Base-by-base conservation (phyloP, 2,113 vertebrate species). In the Pelvicachromis taeniatus region DNA sequence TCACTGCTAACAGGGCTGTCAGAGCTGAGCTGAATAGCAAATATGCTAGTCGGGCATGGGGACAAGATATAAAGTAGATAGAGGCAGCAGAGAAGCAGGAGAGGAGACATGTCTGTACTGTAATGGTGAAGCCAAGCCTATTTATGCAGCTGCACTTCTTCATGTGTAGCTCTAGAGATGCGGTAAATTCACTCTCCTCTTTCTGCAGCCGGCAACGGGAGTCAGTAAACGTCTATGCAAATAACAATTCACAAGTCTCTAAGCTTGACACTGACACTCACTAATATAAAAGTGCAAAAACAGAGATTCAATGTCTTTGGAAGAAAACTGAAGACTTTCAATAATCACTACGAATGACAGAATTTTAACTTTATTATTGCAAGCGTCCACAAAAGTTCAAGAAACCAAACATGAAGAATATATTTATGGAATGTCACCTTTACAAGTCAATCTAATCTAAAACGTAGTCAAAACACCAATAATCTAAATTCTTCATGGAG, bases 11-110 rank as follows among this genome's bases (percentile, higher is more conserved):
- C 82, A 82, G 81, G 58, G 75, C 86, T 81, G 86, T 88, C 85
- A 83, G 80, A 79, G 88, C 87, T 84, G 90, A 91, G 90, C 88
- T 90, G 89, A 88, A 93, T 93, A 61, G 88, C 10, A 85, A 93
- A 88, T 89, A 78, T 35, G 68, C 77, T 84, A 5, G 83, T 85
- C 54, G 26, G 79, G 38, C 53, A 82, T 26, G 61, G 19, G 68
- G 68, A 75, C 3, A 29, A 29, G 35, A 70, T 83, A 26, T 23
- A 17, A 33, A 42, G 45, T 45, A 56, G 68, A 54, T 40, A 17
- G 12, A 16, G 17, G 53, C 10, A 77, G 65, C 19, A 58, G 73
- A 80, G 56, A 53, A 42, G 70, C 56, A 59, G 26, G 23, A 80
- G 78, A 50, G 31, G 81, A 48, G 68, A 50, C 68, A 31, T 40